Base-by-base conservation (phyloP, 1,140 invertebrate species). In the Macrobrachium rosenbergii region DNA sequence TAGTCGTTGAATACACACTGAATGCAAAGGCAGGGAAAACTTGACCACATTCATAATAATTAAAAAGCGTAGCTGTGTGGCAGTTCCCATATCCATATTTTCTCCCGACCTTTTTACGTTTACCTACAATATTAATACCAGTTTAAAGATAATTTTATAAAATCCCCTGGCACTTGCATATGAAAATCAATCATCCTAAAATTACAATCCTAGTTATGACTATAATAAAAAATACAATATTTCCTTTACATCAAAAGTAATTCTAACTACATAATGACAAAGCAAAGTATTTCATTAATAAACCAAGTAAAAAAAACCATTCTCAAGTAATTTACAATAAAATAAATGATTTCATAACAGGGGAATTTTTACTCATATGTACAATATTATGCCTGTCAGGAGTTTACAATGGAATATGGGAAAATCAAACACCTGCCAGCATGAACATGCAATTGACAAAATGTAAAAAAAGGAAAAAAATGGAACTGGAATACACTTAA, bases 401-500 rank as follows among this genome's bases (percentile, higher is more conserved):
- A 79, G 75, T 16, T 52, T 59, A 58, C 72, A 52, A 87, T 81
- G 85, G 85, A 76, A 87, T 81, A 75, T 72, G 78, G 85, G 72
- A 72, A 81, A 73, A 87, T 75, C 85, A 87, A 82, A 87, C 77
- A 81, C 72, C 85, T 75, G 85, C 77, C 69, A 73, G 78, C 62
- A 87, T 82, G 75, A 81, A 82, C 85, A 87, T 81, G 85, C 78
- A 81, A 80, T 81, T 60, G 85, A 82, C 64, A 81, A 82, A 87
- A 87, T 76, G 78, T 81, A 81, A 81, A 87, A 60, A 63, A 52
- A 52, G 52, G 52, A 52, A 52, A 52, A 81, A 87, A 81, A 87
- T 77, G 58, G 83, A 87, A 73, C 79, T 87, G 85, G 85, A 87
- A 87, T 87, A 87, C 85, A 87, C 62, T 37, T 81, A 87, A 87